A percentile compares a stretch with the other conserved stretches of the same genome.
Conservation (phyloP, 53 echinoderm and acorn worm species). For the Holothuria leucospilota region DNA sequence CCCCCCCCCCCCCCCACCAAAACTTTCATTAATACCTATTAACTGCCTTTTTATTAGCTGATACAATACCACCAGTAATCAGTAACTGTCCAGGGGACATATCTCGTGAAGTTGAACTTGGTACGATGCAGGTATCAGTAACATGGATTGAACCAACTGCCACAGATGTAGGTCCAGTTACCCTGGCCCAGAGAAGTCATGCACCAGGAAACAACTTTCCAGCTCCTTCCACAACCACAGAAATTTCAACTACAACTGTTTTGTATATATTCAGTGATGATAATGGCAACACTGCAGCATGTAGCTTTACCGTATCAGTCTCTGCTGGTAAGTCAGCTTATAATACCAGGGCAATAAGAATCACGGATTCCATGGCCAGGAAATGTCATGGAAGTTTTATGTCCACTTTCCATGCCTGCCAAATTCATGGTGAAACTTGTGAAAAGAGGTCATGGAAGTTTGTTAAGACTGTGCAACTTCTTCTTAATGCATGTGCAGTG, state of each 20-base stretch:
- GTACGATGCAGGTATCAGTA: not conserved
- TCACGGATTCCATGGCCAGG: too few relatives aligned
- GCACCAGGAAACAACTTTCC: slow-evolving; percentile 1
- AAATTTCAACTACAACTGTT: slow-evolving; percentile 41
- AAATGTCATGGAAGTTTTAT: too few relatives aligned
- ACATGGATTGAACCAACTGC: slow-evolving; percentile 70
- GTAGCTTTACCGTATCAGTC: slow-evolving; percentile 55
- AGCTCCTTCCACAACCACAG: slow-evolving; percentile 15
- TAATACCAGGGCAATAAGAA: too few relatives aligned
- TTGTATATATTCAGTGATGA: slow-evolving; percentile 55
- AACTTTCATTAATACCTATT: too few relatives aligned
- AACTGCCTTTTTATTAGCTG: slow-evolving; percentile 3
- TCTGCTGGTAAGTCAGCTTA: slow-evolving; percentile 41
- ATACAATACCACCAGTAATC: slow-evolving; percentile 64
- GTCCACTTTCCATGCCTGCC: too few relatives aligned
- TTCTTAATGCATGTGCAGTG: too few relatives aligned
- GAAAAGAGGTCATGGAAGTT: too few relatives aligned
- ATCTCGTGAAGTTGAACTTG: slow-evolving; percentile 33
- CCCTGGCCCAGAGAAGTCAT: not conserved
- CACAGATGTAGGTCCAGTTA: slow-evolving; percentile 55
- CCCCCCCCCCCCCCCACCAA: too few relatives aligned
- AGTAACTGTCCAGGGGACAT: slow-evolving; percentile 59
- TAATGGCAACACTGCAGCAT: slow-evolving; percentile 42
- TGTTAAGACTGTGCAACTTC: too few relatives aligned
- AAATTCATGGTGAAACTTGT: too few relatives aligned